Percentiles rank a stretch among this genome's conserved stretches.
Evolutionary conservation across 1,140 invertebrate genomes (phyloP).

Genomic region (Meteorus sp.): DNA sequence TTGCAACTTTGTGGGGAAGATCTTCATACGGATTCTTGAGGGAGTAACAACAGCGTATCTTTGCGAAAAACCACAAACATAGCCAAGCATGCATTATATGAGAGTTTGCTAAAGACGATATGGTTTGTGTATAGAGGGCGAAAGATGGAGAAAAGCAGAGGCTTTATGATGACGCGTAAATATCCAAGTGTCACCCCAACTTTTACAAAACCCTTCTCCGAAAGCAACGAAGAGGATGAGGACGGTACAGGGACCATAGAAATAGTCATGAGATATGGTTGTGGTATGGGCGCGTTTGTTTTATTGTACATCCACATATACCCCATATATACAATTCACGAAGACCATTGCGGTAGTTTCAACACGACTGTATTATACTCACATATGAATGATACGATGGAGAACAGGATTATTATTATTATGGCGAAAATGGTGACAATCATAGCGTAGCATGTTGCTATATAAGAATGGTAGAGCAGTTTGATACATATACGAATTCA

Average conservation of each 20-base stretch:
- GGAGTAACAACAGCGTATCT: conserved; percentile 20
- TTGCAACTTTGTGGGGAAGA: not conserved
- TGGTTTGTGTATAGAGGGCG: too few relatives aligned
- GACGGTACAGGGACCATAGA: not conserved
- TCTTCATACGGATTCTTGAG: conserved; percentile 16
- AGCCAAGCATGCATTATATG: conserved; percentile 7
- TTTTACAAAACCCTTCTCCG: conserved; percentile 43
- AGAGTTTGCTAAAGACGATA: conserved; percentile 17
- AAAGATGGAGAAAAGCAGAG: too few relatives aligned
- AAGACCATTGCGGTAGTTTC: too few relatives aligned
- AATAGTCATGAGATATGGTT: conserved; percentile 28
- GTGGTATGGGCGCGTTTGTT: conserved; percentile 45
- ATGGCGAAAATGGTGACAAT: not conserved
- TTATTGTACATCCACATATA: conserved; percentile 47
- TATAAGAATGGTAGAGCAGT: not conserved
- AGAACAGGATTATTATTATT: not conserved
- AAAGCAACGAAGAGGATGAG: not conserved
- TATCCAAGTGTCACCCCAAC: conserved; percentile 42
- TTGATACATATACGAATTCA: not conserved
- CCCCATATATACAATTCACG: too few relatives aligned
- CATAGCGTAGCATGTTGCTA: not conserved
- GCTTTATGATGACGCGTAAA: conserved; percentile 45
- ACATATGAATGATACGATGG: not conserved
- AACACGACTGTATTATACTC: conserved; percentile 2
- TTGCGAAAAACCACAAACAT: conserved; percentile 4